Evolutionary conservation across 2,888 invertebrate genomes (phyloP).

Genomic region (Catocala fraxini): DNA sequence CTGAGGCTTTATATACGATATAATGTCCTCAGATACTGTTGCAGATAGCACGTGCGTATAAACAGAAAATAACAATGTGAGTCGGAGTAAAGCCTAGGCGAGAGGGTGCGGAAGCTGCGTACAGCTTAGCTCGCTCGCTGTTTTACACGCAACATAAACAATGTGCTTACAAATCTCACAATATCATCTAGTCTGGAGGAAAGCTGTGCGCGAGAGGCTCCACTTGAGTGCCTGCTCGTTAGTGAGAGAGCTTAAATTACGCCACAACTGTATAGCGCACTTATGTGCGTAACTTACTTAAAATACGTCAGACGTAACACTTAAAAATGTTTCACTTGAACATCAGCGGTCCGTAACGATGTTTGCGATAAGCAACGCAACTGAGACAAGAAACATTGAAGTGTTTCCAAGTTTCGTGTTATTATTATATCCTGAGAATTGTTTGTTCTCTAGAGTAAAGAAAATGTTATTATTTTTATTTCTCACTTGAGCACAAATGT

Average conservation of each 20-base stretch:
- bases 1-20: background rate
- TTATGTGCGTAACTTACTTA: slow-evolving; percentile 73
- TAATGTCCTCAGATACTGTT: background rate
- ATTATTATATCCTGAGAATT: slow-evolving; percentile 37
- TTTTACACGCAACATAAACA: slow-evolving; percentile 67
- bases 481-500: slow-evolving; percentile 31
- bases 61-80: slow-evolving; percentile 28
- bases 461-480: slow-evolving; percentile 41
- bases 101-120: slow-evolving; percentile 38
- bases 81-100: slow-evolving; percentile 14
- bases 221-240: slow-evolving; percentile 80
- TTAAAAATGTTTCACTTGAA: slow-evolving; percentile 53
- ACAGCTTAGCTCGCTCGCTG: slow-evolving; percentile 47
- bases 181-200: slow-evolving; percentile 73
- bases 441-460: slow-evolving; percentile 37
- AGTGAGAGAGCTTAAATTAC: slow-evolving; percentile 80
- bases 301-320: slow-evolving; percentile 52
- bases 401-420: slow-evolving; percentile 33
- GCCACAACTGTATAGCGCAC: slow-evolving; percentile 65
- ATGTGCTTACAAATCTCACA: slow-evolving; percentile 76
- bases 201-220: slow-evolving; percentile 66
- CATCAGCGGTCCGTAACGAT: slow-evolving; percentile 30
- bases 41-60: background rate
- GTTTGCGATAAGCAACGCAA: slow-evolving; percentile 26
- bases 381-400: slow-evolving; percentile 32